Evolutionary conservation across 1,140 invertebrate species (phyloP), one percentile per base, ranked within the genome.

Genomic region (Psix sp.): DNA sequence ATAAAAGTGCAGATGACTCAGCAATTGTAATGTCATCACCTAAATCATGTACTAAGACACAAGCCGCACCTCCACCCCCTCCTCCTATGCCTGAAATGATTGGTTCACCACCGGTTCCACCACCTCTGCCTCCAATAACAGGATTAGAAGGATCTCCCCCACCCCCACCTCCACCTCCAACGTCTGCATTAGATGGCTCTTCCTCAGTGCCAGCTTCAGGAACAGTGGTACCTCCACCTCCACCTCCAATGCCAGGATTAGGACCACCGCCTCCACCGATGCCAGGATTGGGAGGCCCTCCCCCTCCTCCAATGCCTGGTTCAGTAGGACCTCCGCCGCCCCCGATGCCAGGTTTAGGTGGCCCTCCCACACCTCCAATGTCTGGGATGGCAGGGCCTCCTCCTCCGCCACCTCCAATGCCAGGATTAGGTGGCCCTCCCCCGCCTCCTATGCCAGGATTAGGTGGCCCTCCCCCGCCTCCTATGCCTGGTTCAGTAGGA

Each of bases 361-460:
- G 80, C 0, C 81, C 82, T 9, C 73, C 84, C 10, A 80, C 84
- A 11, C 80, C 87, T 35, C 92, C 92, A 21, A 72, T 67, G 63
- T 72, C 51, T 11, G 76, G 73, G 40, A 36, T 76, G 46, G 31
- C 39, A 35, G 39, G 77, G 1, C 80, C 82, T 7, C 72, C 83
- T 18, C 85, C 86, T 31, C 77, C 87, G n/a, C n/a, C n/a, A n/a
- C n/a, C n/a, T 17, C 79, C 84, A 9, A 81, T 84, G n/a, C 80
- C 71, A 14, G 67, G 74, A 11, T 29, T 59, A 11, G 15, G 31
- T 3, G 65, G 40, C 13, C 85, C 88, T 2, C 86, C 87, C 10
- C 87, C 86, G 13, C 87, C 87, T 0, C 85, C 84, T 17, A 77
- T 80, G 16, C 74, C 80, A 26, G 87, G 84, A 24, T 87, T 84